Evolutionary conservation across 2,113 vertebrate species (phyloP).

Genomic region (Pangasianodon gigas): DNA sequence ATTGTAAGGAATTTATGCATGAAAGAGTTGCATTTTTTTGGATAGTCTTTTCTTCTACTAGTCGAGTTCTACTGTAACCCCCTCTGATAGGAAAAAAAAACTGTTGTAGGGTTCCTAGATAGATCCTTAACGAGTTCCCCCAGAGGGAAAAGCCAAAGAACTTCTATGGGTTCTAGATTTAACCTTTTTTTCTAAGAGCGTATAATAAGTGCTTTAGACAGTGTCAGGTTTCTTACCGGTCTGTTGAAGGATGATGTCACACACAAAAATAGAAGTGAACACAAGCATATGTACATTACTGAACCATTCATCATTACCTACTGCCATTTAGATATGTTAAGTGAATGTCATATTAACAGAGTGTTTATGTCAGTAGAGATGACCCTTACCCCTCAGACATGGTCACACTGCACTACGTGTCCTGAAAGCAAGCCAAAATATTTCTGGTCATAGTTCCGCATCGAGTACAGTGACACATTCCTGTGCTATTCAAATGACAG

Average conservation of each 20-base stretch:
- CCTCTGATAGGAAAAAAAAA: not conserved
- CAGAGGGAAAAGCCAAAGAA: not conserved
- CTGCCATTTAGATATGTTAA: constrained; percentile 49
- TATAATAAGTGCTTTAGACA: not conserved
- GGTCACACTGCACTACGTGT: constrained; percentile 53
- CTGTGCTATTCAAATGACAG: constrained; percentile 41
- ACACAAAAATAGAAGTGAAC: not conserved
- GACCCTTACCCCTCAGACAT: constrained; percentile 60
- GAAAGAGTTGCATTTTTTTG: not conserved
- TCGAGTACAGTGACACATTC: constrained; percentile 33
- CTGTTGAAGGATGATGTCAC: constrained; percentile 30
- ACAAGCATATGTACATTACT: constrained; percentile 8
- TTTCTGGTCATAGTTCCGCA: constrained; percentile 53
- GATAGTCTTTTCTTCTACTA: not conserved
- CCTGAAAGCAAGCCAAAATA: constrained; percentile 50
- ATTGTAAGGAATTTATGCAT: not conserved
- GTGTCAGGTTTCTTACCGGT: constrained; percentile 50
- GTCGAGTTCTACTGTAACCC: not conserved
- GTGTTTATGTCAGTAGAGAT: constrained; percentile 34
- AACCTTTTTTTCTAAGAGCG: not conserved
- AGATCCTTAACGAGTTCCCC: not conserved
- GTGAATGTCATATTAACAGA: constrained; percentile 58
- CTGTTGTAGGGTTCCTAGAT: not conserved
- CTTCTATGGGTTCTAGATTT: not conserved
- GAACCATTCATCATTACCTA: constrained; percentile 27